Conservation (phyloP, 2,113 vertebrate genomes). For the Pachypanchax playfairii region DNA sequence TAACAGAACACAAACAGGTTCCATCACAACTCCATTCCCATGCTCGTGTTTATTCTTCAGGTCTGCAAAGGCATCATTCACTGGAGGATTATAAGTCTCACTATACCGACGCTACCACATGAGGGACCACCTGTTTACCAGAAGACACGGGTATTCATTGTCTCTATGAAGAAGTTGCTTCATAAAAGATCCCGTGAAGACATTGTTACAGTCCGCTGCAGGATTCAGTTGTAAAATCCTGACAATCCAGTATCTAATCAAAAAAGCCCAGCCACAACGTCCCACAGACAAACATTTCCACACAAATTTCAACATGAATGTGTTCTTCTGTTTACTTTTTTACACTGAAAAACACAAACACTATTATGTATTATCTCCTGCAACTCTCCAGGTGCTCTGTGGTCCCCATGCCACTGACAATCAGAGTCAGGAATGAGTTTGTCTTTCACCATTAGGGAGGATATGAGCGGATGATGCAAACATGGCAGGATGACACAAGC, state of each 20-base stretch:
- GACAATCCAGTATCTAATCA: background rate
- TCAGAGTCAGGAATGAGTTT: background rate
- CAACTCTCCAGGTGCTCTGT: no score
- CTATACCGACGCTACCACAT: background rate
- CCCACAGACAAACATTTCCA: no score
- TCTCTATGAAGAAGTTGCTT: constrained; percentile 6
- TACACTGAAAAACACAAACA: no score
- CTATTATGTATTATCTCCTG: no score
- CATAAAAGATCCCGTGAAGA: background rate
- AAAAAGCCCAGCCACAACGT: background rate
- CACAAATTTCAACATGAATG: no score
- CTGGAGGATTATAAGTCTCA: constrained; percentile 2
- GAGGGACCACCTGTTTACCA: constrained; percentile 26
- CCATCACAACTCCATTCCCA: constrained; percentile 41
- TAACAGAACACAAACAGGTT: constrained; percentile 22
- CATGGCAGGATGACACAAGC: background rate
- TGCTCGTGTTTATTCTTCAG: background rate
- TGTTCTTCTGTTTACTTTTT: no score
- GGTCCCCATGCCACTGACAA: no score
- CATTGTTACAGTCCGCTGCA: background rate
- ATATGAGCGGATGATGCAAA: background rate
- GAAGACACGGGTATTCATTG: background rate
- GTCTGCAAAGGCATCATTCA: background rate
- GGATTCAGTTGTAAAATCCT: constrained; percentile 4
- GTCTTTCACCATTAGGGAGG: background rate